Conservation (phyloP, 2,113 vertebrate genomes). For the Papio anubis region DNA sequence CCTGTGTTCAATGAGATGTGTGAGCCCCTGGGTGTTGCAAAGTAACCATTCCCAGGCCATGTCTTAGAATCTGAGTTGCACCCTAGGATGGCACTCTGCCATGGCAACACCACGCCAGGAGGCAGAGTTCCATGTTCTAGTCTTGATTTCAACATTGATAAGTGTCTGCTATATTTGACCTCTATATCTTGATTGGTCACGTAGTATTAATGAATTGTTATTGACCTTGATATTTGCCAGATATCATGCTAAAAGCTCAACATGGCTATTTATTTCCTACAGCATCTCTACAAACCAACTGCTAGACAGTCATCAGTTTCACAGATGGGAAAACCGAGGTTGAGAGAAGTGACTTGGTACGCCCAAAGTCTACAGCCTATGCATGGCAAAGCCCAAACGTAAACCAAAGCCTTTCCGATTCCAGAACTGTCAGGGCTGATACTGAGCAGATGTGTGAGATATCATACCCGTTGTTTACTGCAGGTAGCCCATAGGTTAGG, state of each 20-base stretch:
- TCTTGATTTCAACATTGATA: not conserved
- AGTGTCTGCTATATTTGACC: not conserved
- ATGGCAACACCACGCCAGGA: not conserved
- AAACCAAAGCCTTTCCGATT: not conserved
- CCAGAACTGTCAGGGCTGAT: not conserved
- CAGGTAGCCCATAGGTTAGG: not conserved
- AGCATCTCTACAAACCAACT: not conserved
- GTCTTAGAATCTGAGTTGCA: not conserved
- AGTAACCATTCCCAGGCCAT: too few relatives aligned
- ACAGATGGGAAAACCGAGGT: too few relatives aligned
- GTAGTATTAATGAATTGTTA: not conserved
- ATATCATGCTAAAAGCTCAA: not conserved
- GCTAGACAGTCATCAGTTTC: not conserved
- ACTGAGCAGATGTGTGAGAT: not conserved
- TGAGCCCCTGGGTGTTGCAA: not conserved
- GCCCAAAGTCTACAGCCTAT: not conserved
- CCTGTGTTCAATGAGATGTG: not conserved
- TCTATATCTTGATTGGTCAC: not conserved
- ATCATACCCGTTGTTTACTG: not conserved
- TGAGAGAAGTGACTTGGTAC: not conserved
- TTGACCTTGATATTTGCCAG: not conserved
- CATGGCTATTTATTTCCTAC: not conserved
- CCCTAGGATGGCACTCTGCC: not conserved
- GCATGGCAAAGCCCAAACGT: not conserved
- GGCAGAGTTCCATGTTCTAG: not conserved